Base-by-base conservation (phyloP, 2,888 invertebrate species). In the Hylaea fasciaria region DNA sequence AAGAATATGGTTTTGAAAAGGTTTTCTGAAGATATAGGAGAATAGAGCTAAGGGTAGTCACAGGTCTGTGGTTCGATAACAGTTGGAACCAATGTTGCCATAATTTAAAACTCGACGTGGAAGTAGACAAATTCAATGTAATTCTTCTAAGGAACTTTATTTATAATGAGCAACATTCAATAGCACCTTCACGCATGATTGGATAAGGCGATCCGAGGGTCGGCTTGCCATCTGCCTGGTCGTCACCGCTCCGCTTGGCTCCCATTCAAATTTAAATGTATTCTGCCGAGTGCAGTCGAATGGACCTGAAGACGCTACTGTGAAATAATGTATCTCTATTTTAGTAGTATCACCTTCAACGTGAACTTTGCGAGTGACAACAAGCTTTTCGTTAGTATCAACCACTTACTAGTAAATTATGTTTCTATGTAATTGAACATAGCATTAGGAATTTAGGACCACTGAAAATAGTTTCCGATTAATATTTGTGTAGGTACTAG, bases 161-260 rank as follows among this genome's bases (percentile, higher is more conserved):
- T 64, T 62, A 65, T 63, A 63, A 65, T 50, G 57, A 64, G 41
- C 57, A 58, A 76, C 71, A 79, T 65, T 63, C 63, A 65, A 65
- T 65, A 66, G 81, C 81, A 83, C 86, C 87, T 89, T 89, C 86
- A 83, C 80, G 88, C 82, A 77, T 87, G 86, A 89, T 85, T 84
- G 86, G 81, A 78, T 81, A 74, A 74, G 79, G 78, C 82, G 76
- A 83, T 82, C 76, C 76, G 86, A 85, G 89, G 89, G 88, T 85
- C 88, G 83, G 70, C 71, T 70, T 66, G 74, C 76, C 83, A 86
- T 86, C 84, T 85, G 85, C 78, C 75, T 72, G 74, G 72, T 72
- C 77, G 74, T 78, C 78, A 74, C 68, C 72, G 78, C 75, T 87
- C 87, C 84, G 86, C 85, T 87, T 87, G 85, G 86, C 85, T 81